Percentiles rank a stretch among this genome's conserved stretches.
These are phyloP conservation scores for Poecilia wingei DNA, from an alignment of 2,797 vertebrate genomes.

Conservation along the genomic window DNA sequence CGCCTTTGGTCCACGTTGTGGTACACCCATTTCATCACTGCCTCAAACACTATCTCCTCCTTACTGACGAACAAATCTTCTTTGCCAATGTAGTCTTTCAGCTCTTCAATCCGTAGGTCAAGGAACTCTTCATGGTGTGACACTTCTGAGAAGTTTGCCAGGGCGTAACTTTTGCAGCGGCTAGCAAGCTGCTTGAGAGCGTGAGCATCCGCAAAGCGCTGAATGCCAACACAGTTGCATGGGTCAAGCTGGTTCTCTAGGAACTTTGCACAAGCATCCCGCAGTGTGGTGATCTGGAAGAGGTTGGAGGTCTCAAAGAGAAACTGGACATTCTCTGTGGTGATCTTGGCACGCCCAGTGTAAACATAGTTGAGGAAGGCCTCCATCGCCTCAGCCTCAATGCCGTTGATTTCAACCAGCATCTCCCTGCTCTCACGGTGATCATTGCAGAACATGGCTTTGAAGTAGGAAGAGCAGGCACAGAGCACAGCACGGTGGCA, in stretches of 20 bases:
- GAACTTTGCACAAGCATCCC: constrained; percentile 96
- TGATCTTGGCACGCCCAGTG: constrained; percentile 95
- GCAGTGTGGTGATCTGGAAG: constrained; percentile 92
- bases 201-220: constrained; percentile 94
- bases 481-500: constrained; percentile 97
- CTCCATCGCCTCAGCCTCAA: constrained; percentile 96
- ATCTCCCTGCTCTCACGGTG: constrained; percentile 96
- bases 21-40: constrained; percentile 98
- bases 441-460: constrained; percentile 99
- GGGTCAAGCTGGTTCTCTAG: constrained; percentile 97
- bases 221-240: constrained; percentile 97
- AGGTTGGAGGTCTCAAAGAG: constrained; percentile 97
- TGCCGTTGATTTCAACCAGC: constrained; percentile 98
- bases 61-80: constrained; percentile 92
- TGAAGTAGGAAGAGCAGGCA: constrained; percentile 97
- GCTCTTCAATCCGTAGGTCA: constrained; percentile 90
- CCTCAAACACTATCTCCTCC: constrained; percentile 96
- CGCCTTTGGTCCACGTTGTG: constrained; percentile 85
- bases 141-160: constrained; percentile 93
- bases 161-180: constrained; percentile 89
- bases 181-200: constrained; percentile 92
- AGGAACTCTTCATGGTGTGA: constrained; percentile 96
- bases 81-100: constrained; percentile 91
- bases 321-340: constrained; percentile 96
- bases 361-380: constrained; percentile 96